These are phyloP conservation scores for Rhopalosiphum padi DNA, from an alignment of 1,140 invertebrate genomes.

Conservation along the genomic window DNA sequence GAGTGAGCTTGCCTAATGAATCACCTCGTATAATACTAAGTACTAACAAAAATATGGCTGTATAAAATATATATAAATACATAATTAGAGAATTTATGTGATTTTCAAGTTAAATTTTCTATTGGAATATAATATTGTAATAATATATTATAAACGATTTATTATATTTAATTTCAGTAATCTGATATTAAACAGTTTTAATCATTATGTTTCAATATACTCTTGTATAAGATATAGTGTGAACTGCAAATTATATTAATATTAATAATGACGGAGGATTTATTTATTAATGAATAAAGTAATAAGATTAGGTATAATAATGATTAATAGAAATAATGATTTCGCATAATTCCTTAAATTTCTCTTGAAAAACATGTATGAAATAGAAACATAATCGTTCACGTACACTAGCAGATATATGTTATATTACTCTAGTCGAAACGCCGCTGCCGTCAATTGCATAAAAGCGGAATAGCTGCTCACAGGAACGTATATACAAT, in stretches of 20 bases:
- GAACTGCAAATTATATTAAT: not conserved
- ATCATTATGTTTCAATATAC: not conserved
- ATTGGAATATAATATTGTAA: not conserved
- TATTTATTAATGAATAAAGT: not conserved
- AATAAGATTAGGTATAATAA: too few relatives aligned
- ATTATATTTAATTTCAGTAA: not conserved
- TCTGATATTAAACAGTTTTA: not conserved
- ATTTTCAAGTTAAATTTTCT: not conserved
- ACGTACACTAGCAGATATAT: not conserved
- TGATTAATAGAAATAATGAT: not conserved
- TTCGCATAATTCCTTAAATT: not conserved
- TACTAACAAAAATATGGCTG: too few relatives aligned
- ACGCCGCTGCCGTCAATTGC: not conserved
- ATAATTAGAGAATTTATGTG: not conserved
- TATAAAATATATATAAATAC: too few relatives aligned
- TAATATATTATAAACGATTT: too few relatives aligned
- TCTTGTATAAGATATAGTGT: not conserved
- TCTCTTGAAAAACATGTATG: not conserved
- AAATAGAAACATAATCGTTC: not conserved
- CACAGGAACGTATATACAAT: not conserved
- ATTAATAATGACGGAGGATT: not conserved
- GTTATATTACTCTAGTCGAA: not conserved
- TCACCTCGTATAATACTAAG: too few relatives aligned
- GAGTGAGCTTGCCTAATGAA: too few relatives aligned
- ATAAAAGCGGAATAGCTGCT: conserved; percentile 8